Conservation (phyloP, 2,888 invertebrate species). For the Agelastica alni region DNA sequence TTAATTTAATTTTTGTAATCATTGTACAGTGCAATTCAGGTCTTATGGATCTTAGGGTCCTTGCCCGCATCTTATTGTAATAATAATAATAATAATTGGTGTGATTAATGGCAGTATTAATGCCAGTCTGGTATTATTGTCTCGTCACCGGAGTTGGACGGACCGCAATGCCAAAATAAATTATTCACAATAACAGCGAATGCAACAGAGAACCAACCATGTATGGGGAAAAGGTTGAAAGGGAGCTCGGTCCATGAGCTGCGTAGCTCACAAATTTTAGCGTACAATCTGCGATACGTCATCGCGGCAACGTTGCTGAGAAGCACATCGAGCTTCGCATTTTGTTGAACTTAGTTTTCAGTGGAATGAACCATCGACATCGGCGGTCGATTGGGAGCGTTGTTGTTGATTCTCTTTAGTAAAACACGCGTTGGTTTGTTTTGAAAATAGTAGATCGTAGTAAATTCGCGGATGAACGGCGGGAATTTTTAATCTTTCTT, state of each 20-base stretch:
- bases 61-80: too few relatives aligned
- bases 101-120: too few relatives aligned
- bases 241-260: background rate
- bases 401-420: constrained; percentile 3
- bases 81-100: too few relatives aligned
- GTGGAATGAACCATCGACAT: constrained; percentile 31
- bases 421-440: constrained; percentile 22
- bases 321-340: constrained; percentile 22
- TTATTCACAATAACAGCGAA: background rate
- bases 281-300: constrained; percentile 8
- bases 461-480: constrained; percentile 6
- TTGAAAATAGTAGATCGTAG: constrained; percentile 18
- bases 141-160: background rate
- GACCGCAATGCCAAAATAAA: background rate
- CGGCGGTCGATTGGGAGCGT: constrained; percentile 25
- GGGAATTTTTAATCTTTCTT: constrained; percentile 1
- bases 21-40: too few relatives aligned
- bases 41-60: too few relatives aligned
- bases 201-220: background rate
- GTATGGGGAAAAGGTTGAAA: constrained; percentile 3
- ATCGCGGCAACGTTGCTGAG: constrained; percentile 17
- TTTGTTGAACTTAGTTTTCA: constrained; percentile 31
- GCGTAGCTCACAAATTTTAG: background rate
- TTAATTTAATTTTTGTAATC: too few relatives aligned
- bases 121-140: too few relatives aligned